A percentile compares a stretch with the other conserved stretches of the same genome.
Conservation (phyloP, 2,797 vertebrate genomes). For the Tapera naevia region DNA sequence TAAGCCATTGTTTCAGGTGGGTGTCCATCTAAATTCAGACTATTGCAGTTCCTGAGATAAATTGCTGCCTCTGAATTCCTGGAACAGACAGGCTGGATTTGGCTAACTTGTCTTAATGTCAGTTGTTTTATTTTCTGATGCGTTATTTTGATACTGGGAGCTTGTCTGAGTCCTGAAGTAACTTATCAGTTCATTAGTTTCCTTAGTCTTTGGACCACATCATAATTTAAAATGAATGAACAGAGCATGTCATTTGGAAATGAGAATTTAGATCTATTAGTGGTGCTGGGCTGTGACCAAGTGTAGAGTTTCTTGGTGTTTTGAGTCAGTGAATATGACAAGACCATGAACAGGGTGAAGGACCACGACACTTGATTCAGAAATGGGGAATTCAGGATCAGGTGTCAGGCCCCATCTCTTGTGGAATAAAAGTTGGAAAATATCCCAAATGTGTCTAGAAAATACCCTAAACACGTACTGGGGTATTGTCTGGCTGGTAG, state of each 20-base stretch:
- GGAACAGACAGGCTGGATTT: not conserved
- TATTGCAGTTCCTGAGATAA: not conserved
- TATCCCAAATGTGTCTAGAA: not conserved
- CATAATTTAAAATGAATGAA: not conserved
- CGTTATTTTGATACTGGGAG: not conserved
- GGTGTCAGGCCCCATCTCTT: not conserved
- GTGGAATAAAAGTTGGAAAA: not conserved
- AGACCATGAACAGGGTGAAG: not conserved
- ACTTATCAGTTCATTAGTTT: not conserved
- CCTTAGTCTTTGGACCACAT: not conserved
- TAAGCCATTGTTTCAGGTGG: not conserved
- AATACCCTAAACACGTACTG: not conserved
- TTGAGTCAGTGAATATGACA: not conserved
- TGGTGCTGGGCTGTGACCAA: not conserved
- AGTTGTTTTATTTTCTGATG: not conserved
- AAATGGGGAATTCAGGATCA: not conserved
- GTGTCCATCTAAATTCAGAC: not conserved
- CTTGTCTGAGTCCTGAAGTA: not conserved
- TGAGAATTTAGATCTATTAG: not conserved
- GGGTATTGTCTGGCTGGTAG: not conserved
- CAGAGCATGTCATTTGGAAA: not conserved
- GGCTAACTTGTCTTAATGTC: not conserved
- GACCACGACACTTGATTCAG: not conserved
- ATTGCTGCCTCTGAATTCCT: not conserved
- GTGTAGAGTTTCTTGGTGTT: not conserved